These are phyloP conservation scores for Thalpophila matura DNA, from an alignment of 2,888 invertebrate genomes.

Conservation along the genomic window DNA sequence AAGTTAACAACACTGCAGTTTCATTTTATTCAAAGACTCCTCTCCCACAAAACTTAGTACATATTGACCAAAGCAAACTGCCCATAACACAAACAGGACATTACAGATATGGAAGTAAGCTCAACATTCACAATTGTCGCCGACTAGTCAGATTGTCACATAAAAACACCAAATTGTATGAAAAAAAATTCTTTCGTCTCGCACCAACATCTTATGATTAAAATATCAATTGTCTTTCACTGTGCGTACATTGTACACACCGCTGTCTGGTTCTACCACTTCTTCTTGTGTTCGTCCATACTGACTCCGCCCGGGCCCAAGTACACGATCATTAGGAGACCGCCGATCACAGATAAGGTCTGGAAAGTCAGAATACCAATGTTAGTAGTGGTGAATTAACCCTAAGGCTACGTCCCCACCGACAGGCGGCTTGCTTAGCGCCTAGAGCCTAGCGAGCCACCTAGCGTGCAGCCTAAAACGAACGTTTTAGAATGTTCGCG, in stretches of 20 bases:
- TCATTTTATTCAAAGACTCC: slow-evolving; percentile 5
- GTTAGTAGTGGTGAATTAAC: neutral
- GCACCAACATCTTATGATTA: slow-evolving; percentile 69
- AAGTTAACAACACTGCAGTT: too few relatives aligned
- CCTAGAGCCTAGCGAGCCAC: too few relatives aligned
- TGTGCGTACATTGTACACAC: slow-evolving; percentile 67
- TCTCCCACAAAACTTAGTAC: slow-evolving; percentile 14
- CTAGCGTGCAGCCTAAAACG: too few relatives aligned
- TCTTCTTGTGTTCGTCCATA: slow-evolving; percentile 99
- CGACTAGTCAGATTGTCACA: slow-evolving; percentile 69
- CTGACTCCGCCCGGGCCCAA: slow-evolving; percentile 99
- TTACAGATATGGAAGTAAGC: slow-evolving; percentile 58
- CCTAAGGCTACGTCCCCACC: too few relatives aligned
- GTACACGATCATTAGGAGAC: slow-evolving; percentile 99
- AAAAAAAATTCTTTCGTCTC: slow-evolving; percentile 51
- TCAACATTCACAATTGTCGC: slow-evolving; percentile 63
- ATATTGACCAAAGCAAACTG: slow-evolving; percentile 23
- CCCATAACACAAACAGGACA: slow-evolving; percentile 36
- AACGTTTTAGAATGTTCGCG: too few relatives aligned
- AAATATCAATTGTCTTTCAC: slow-evolving; percentile 63
- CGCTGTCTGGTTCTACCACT: slow-evolving; percentile 93
- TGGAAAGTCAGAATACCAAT: slow-evolving; percentile 89
- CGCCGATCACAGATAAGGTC: slow-evolving; percentile 99
- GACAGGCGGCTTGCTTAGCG: too few relatives aligned
- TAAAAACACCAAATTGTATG: slow-evolving; percentile 62